phyloP scores from a whole-genome alignment of 2,888 invertebrate species.

The Drosophila phalerata region DNA sequence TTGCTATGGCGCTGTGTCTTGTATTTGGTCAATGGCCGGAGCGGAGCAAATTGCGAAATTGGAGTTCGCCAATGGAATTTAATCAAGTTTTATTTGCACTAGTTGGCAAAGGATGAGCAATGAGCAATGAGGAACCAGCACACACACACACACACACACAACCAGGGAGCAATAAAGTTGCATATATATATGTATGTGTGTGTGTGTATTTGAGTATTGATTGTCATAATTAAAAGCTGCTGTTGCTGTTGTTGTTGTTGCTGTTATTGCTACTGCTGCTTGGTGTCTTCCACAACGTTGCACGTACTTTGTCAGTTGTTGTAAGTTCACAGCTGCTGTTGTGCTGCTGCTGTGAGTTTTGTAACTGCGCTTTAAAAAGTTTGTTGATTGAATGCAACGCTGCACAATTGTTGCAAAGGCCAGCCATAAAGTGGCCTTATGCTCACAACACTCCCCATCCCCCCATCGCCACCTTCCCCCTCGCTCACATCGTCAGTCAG shows the following conservation, averaged over 20 bases:
- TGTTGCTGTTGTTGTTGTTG: conserved; percentile 42
- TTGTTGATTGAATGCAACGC: conserved; percentile 78
- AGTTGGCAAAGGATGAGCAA: conserved; percentile 66
- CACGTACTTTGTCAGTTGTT: conserved; percentile 50
- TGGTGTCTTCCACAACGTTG: conserved; percentile 41
- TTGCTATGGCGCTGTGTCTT: conserved; percentile 17
- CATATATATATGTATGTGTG: conserved; percentile 22
- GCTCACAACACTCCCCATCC: conserved; percentile 24
- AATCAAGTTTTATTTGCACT: conserved; percentile 80
- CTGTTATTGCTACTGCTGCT: conserved; percentile 33
- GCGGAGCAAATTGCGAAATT: conserved; percentile 54
- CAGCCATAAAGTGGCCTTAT: conserved; percentile 78
- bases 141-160: conserved; percentile 15
- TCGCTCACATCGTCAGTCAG: not conserved
- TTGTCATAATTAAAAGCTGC: conserved; percentile 78
- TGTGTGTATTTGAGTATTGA: conserved; percentile 62
- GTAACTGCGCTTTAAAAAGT: conserved; percentile 79
- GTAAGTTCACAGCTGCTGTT: conserved; percentile 35
- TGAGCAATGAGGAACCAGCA: conserved; percentile 45
- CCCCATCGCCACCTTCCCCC: not conserved
- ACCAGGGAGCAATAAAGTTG: conserved; percentile 44
- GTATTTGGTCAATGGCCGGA: conserved; percentile 38
- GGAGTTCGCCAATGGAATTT: conserved; percentile 76
- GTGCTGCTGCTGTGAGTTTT: conserved; percentile 64
- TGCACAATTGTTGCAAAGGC: conserved; percentile 81